Percentiles rank a stretch among this genome's conserved stretches.
Conservation (phyloP, 2,888 invertebrate genomes). For the Drosophila nr. perissopoda region DNA sequence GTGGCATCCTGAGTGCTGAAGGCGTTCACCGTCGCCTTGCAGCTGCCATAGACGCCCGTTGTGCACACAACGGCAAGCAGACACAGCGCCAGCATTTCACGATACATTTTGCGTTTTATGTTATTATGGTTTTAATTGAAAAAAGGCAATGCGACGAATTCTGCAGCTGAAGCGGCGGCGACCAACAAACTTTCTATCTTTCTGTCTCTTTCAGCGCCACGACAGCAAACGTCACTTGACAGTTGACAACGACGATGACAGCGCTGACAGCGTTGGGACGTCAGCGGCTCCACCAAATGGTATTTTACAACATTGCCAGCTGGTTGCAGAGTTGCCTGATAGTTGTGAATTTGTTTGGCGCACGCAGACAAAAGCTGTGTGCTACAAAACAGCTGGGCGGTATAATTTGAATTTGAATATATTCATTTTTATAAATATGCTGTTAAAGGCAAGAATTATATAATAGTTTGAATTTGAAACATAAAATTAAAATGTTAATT, state of each 20-base stretch:
- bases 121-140: constrained; percentile 24
- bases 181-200: constrained; percentile 63
- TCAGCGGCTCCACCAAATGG: constrained; percentile 32
- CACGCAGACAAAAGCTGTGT: background rate
- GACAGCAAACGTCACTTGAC: constrained; percentile 73
- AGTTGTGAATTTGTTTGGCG: background rate
- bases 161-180: constrained; percentile 17
- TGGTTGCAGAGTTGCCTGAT: constrained; percentile 16
- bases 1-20: constrained; percentile 97
- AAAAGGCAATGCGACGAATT: constrained; percentile 5
- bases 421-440: background rate
- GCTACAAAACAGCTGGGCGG: background rate
- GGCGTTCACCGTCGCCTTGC: constrained; percentile 90
- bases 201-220: constrained; percentile 68
- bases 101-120: constrained; percentile 62
- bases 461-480: no score
- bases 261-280: constrained; percentile 19
- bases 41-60: constrained; percentile 81
- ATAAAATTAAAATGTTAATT: no score
- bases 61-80: constrained; percentile 63
- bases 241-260: constrained; percentile 42
- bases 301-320: constrained; percentile 13
- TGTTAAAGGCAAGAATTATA: background rate
- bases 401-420: background rate
- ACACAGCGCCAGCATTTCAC: constrained; percentile 64